phyloP scores from a whole-genome alignment of 2,888 invertebrate species.

The Rhamnusium bicolor region DNA sequence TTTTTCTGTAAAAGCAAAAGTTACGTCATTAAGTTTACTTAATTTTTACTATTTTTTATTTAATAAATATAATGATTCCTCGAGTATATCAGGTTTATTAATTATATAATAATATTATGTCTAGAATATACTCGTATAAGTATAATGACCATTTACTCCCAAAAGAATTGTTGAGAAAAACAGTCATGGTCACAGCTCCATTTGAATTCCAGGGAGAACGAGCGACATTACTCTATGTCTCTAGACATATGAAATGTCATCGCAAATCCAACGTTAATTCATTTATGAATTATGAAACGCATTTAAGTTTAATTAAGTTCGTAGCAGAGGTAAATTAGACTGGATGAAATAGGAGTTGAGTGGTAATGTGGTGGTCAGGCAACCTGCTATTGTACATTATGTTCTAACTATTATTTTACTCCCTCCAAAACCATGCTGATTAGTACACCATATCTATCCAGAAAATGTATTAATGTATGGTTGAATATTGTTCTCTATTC shows the following conservation, averaged over 20 bases:
- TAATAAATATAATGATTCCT: no score
- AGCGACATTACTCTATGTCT: conserved; percentile 11
- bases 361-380: conserved; percentile 38
- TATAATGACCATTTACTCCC: neutral
- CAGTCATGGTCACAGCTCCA: neutral
- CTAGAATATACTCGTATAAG: neutral
- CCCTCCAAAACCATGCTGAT: conserved; percentile 15
- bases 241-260: conserved; percentile 37
- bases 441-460: conserved; percentile 16
- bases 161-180: neutral
- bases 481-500: neutral
- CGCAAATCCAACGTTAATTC: conserved; percentile 47
- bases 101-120: no score
- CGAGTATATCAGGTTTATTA: no score
- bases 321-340: conserved; percentile 43
- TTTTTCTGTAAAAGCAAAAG: no score
- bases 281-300: conserved; percentile 48
- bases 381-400: conserved; percentile 34
- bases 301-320: conserved; percentile 53
- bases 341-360: conserved; percentile 40
- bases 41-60: no score
- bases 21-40: no score
- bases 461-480: conserved; percentile 13
- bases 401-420: conserved; percentile 23
- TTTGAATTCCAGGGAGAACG: conserved; percentile 5